Base-by-base conservation (phyloP, 2,888 invertebrate genomes). In the Eristalinus sepulchralis region DNA sequence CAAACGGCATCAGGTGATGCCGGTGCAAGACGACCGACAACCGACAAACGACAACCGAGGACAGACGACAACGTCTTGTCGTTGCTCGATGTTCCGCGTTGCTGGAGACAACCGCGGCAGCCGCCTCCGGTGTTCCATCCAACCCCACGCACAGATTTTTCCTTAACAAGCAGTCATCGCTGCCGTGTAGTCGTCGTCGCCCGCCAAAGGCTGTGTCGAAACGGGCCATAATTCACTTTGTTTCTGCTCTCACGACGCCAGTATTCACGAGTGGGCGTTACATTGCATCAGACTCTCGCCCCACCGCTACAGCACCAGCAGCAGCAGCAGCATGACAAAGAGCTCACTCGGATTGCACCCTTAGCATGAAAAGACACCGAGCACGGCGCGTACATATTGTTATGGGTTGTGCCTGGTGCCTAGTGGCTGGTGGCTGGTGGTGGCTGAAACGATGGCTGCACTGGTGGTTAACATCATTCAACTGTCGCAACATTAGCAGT, bases 401-500 rank as follows among this genome's bases (percentile, higher is more conserved):
- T 82, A 82, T 73, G 81, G 68, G 33, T 73, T 57, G 27, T 27
- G 27, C 27, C 27, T 27, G 27, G 27, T 27, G n/a, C n/a, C n/a
- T n/a, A n/a, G n/a, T n/a, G n/a, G n/a, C n/a, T n/a, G n/a, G n/a
- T n/a, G n/a, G n/a, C n/a, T 27, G 83, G 64, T 78, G 83, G 47
- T 47, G 47, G 83, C 70, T 78, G 83, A 53, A 70, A 73, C 60
- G 70, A 75, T 76, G 79, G 79, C 64, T 73, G 53, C 33, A 55
- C 68, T 70, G 64, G 68, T 64, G 60, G 72, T 67, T 64, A 83
- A 75, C 86, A 83, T 86, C 86, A 86, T 86, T 86, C 78, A 86
- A 86, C 78, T 86, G 83, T 86, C 76, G 83, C 83, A 79, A 78
- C 75, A 86, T 86, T 86, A 86, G 86, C 86, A 75, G 71, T 83